Conservation (phyloP, 2,113 vertebrate genomes). For the Micronycteris hirsuta region DNA sequence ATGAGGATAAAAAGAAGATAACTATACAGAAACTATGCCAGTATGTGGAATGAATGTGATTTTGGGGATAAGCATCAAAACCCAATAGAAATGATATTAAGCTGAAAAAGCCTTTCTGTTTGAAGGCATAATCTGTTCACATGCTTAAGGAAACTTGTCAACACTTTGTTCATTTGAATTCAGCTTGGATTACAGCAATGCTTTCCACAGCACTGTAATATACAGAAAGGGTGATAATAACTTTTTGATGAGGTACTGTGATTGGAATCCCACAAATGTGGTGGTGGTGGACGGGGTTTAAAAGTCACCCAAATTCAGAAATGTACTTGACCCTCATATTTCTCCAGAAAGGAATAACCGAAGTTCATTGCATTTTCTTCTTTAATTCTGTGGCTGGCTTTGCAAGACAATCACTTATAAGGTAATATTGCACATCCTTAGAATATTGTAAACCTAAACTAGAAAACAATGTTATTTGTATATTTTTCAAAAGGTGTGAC, state of each 20-base stretch:
- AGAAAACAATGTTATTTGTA: neutral
- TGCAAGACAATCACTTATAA: neutral
- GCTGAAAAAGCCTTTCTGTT: neutral
- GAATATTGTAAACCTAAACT: neutral
- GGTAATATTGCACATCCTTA: neutral
- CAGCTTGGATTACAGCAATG: neutral
- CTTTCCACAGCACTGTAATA: neutral
- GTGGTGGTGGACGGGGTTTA: neutral
- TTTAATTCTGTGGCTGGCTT: neutral
- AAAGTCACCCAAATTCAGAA: neutral
- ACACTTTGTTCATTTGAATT: neutral
- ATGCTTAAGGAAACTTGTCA: neutral
- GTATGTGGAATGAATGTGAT: neutral
- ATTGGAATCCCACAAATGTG: neutral
- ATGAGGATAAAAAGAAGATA: too few species aligned
- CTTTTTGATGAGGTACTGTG: neutral
- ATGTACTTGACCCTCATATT: neutral
- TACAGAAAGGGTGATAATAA: neutral
- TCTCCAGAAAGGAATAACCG: neutral
- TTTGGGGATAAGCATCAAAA: neutral
- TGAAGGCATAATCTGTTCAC: neutral
- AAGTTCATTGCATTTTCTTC: neutral
- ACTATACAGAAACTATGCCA: neutral
- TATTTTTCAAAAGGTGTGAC: neutral
- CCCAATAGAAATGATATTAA: neutral